Conservation (phyloP, 2,113 vertebrate species). For the Catharus bicknelli region DNA sequence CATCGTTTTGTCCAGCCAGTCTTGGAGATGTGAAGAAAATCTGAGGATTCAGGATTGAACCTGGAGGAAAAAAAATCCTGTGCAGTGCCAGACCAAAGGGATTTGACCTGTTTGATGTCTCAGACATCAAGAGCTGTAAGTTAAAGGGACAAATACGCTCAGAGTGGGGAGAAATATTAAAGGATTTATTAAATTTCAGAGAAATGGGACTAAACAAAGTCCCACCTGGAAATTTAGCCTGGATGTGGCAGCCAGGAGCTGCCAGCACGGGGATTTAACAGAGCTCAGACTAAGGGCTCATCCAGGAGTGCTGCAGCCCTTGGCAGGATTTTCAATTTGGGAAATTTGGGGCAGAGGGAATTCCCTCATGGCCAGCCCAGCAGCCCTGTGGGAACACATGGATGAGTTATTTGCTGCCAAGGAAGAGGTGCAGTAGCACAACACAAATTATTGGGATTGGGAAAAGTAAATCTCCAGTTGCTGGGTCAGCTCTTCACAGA, state of each 20-base stretch:
- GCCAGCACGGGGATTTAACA: background rate
- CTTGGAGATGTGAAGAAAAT: background rate
- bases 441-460: background rate
- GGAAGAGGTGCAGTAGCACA: background rate
- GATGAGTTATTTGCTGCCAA: background rate
- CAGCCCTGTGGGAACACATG: background rate
- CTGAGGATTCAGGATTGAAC: background rate
- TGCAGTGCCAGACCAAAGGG: background rate
- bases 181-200: constrained; percentile 13
- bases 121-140: background rate
- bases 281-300: background rate
- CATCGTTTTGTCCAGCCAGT: background rate
- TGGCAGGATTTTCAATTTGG: background rate
- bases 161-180: background rate
- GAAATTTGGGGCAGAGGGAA: background rate
- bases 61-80: background rate
- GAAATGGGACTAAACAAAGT: background rate
- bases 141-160: background rate
- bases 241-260: background rate
- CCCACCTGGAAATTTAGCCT: background rate
- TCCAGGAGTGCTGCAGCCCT: background rate
- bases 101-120: constrained; percentile 3
- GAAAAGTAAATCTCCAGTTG: background rate
- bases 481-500: background rate
- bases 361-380: background rate